Evolutionary conservation across 2,113 vertebrate genomes (phyloP).

Genomic region (Poecilia latipinna): DNA sequence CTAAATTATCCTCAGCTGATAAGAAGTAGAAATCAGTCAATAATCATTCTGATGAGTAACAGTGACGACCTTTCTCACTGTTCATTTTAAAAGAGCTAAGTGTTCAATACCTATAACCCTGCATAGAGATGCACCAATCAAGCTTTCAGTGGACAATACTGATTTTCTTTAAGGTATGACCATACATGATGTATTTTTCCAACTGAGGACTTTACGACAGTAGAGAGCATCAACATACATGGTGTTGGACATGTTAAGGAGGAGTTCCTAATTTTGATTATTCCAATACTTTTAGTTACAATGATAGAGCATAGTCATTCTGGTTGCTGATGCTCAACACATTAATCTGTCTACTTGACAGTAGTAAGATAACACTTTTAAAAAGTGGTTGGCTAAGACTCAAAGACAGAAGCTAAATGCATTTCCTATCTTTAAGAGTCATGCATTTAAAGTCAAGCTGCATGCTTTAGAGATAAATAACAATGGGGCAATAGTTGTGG

Average conservation of each 20-base stretch:
- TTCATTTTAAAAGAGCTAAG: constrained; percentile 34
- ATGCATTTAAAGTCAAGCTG: constrained; percentile 14
- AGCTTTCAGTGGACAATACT: background rate
- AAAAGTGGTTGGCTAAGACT: background rate
- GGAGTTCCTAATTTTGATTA: too few species aligned
- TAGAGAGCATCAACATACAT: too few species aligned
- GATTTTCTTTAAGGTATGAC: background rate
- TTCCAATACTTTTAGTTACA: too few species aligned
- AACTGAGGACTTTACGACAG: too few species aligned
- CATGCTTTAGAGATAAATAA: background rate
- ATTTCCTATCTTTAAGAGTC: constrained; percentile 10
- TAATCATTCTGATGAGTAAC: constrained; percentile 59
- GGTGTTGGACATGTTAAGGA: too few species aligned
- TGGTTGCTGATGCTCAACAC: background rate
- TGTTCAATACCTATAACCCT: background rate
- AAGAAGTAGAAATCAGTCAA: constrained; percentile 66
- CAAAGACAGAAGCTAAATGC: constrained; percentile 18
- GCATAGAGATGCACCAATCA: background rate
- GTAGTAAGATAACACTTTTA: background rate
- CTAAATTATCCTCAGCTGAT: constrained; percentile 56
- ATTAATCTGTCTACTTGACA: background rate
- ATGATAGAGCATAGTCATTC: too few species aligned
- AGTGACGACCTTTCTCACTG: constrained; percentile 27
- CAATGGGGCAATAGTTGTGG: background rate
- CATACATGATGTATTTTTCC: background rate